phyloP scores from a whole-genome alignment of 2,888 invertebrate species.

The Lepidochitona cinerea region DNA sequence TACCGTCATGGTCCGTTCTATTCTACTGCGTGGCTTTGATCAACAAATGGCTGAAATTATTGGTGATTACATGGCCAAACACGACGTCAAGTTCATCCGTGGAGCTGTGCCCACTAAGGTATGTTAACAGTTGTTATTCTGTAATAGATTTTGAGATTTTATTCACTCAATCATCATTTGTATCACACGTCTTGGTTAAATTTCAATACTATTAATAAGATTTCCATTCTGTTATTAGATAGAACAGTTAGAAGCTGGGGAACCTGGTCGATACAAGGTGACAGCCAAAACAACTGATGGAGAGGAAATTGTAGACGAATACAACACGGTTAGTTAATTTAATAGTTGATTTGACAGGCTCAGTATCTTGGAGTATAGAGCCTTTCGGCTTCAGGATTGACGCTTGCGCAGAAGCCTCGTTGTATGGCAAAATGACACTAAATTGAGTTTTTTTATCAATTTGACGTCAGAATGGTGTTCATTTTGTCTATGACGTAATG shows the following conservation, averaged over 20 bases:
- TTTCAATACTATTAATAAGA: neutral
- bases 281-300: slow-evolving; percentile 66
- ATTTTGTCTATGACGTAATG: no score
- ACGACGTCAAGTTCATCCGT: slow-evolving; percentile 84
- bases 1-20: slow-evolving; percentile 89
- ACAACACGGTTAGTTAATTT: slow-evolving; percentile 73
- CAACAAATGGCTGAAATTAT: slow-evolving; percentile 90
- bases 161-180: no score
- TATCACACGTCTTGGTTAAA: neutral
- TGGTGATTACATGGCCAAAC: slow-evolving; percentile 83
- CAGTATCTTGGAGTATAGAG: no score
- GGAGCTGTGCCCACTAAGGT: slow-evolving; percentile 78
- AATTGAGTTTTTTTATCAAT: no score
- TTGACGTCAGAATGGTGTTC: no score
- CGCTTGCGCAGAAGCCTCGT: no score
- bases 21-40: slow-evolving; percentile 91
- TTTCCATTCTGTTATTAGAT: slow-evolving; percentile 68
- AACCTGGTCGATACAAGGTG: slow-evolving; percentile 69
- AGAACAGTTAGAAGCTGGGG: slow-evolving; percentile 75
- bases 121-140: no score
- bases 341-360: no score
- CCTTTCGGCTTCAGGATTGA: no score
- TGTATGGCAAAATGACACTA: no score
- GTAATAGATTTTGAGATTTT: no score
- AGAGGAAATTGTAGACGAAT: slow-evolving; percentile 71